Evolutionary conservation across 2,888 invertebrate species (phyloP).

Genomic region (Mongoloraphidia duomilia): DNA sequence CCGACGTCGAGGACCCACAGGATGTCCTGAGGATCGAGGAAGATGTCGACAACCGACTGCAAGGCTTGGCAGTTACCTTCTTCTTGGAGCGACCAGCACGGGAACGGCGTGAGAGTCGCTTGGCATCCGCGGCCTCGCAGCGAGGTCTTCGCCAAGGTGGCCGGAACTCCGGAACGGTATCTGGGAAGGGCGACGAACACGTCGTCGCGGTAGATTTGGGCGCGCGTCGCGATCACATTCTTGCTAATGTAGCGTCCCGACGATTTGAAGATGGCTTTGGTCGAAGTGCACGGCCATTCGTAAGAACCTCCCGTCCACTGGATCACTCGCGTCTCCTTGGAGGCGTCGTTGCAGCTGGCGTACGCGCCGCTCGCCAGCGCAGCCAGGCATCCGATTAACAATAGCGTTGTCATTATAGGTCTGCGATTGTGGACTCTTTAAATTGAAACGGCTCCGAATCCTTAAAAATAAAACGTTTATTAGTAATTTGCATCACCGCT

Average conservation of each 20-base stretch:
- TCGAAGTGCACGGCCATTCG: constrained; percentile 35
- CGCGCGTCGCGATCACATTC: constrained; percentile 44
- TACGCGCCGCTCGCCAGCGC: constrained; percentile 1
- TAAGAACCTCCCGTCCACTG: constrained; percentile 33
- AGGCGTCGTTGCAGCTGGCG: constrained; percentile 5
- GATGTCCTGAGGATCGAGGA: constrained; percentile 43
- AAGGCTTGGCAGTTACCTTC: constrained; percentile 46
- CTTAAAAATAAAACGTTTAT: too few relatives aligned
- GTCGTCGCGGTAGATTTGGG: constrained; percentile 39
- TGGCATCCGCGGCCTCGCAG: constrained; percentile 32
- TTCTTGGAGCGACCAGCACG: constrained; percentile 46
- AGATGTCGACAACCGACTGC: constrained; percentile 55
- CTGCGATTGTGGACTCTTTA: too few relatives aligned
- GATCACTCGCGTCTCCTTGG: constrained; percentile 1
- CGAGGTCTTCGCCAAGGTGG: constrained; percentile 44
- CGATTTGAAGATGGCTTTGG: constrained; percentile 38
- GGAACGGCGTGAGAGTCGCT: constrained; percentile 42
- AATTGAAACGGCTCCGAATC: too few relatives aligned
- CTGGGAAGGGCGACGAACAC: constrained; percentile 34
- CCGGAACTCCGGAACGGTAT: constrained; percentile 48
- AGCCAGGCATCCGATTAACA: too few relatives aligned
- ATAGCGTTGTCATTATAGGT: too few relatives aligned
- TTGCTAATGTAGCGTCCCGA: constrained; percentile 40
- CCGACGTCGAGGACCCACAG: constrained; percentile 63
- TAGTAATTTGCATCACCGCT: too few relatives aligned